phyloP scores from a whole-genome alignment of 2,113 vertebrate species.

The Anarrhichthys ocellatus region DNA sequence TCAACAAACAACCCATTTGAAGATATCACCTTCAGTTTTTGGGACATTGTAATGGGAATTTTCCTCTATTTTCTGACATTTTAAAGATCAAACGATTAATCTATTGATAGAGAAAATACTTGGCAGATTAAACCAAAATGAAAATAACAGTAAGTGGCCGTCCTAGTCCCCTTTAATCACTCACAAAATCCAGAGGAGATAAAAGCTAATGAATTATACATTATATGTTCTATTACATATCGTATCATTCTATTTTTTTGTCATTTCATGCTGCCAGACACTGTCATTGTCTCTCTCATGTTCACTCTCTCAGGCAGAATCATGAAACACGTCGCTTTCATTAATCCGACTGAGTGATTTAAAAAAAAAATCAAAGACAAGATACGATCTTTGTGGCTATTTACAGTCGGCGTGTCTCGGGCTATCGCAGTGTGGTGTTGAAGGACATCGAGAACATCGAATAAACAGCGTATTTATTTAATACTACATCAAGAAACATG shows the following conservation, averaged over 20 bases:
- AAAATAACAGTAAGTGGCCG: background rate
- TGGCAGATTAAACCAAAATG: background rate
- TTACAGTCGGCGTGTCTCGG: constrained; percentile 24
- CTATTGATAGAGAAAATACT: background rate
- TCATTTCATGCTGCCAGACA: constrained; percentile 6
- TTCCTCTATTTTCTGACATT: background rate
- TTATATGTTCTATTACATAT: background rate
- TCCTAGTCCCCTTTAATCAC: background rate
- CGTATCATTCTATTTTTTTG: background rate
- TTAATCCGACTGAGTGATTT: constrained; percentile 22
- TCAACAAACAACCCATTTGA: background rate
- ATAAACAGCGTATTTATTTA: constrained; percentile 48
- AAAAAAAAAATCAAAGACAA: constrained; percentile 37
- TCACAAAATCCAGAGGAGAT: background rate
- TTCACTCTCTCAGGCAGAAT: constrained; percentile 17
- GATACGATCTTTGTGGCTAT: constrained; percentile 38
- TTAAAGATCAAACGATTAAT: too few species aligned
- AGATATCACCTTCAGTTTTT: background rate
- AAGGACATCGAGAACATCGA: constrained; percentile 44
- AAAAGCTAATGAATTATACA: background rate
- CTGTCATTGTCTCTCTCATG: constrained; percentile 19
- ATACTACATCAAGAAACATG: constrained; percentile 50
- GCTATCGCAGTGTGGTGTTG: constrained; percentile 39
- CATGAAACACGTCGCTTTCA: constrained; percentile 38
- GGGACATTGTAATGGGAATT: too few species aligned